A percentile compares a stretch with the other conserved stretches of the same genome.
These are phyloP conservation scores for Varroa destructor DNA, from an alignment of 1,140 invertebrate species.

Conservation along the genomic window DNA sequence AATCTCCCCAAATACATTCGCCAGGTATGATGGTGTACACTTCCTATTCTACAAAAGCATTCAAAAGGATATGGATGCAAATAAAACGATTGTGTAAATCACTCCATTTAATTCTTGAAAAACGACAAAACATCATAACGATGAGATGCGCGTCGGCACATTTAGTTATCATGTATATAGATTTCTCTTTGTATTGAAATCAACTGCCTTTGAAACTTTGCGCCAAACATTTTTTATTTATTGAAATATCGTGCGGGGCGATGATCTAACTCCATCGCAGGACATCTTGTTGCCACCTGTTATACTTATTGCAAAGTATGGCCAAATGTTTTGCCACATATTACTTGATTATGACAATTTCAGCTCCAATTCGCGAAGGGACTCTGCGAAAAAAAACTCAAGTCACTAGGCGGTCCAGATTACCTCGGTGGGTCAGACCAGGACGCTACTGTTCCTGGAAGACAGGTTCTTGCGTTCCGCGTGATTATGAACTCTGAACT, in stretches of 20 bases:
- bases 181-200: too few relatives aligned
- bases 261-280: too few relatives aligned
- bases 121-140: too few relatives aligned
- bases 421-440: slow-evolving; percentile 37
- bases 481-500: slow-evolving; percentile 42
- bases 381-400: slow-evolving; percentile 64
- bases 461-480: slow-evolving; percentile 42
- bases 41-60: too few relatives aligned
- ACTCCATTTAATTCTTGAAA: too few relatives aligned
- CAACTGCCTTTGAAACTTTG: too few relatives aligned
- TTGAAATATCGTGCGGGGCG: too few relatives aligned
- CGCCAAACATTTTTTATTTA: too few relatives aligned
- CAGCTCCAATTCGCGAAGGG: slow-evolving; percentile 56
- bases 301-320: slow-evolving; percentile 25
- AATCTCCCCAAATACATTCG: slow-evolving; percentile 48
- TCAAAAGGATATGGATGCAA: too few relatives aligned
- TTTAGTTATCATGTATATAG: too few relatives aligned
- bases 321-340: not conserved
- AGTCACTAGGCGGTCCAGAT: slow-evolving; percentile 59
- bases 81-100: too few relatives aligned
- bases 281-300: not conserved
- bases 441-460: slow-evolving; percentile 29
- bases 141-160: too few relatives aligned
- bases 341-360: not conserved
- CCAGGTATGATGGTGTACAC: slow-evolving; percentile 43